Evolutionary conservation across 1,140 invertebrate genomes (phyloP), one percentile per base, ranked within the genome.

Genomic region (Rhyzopertha dominica): DNA sequence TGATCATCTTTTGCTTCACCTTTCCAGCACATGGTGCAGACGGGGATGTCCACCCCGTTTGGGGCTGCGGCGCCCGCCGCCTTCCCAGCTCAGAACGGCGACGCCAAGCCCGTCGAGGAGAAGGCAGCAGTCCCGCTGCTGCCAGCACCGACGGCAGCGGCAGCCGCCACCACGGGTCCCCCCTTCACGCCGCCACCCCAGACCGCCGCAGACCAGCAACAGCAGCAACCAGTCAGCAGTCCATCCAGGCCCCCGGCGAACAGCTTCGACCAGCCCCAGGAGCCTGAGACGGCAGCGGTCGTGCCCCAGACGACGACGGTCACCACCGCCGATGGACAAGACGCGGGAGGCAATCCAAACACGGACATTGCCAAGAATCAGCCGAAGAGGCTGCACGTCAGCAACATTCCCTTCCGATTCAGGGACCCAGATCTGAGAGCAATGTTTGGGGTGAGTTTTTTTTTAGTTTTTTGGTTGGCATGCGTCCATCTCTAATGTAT

Each of bases 371-470:
- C 56, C 2, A 67, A 65, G 35, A 59, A 54, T 45, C 87, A 87
- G 67, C 87, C 86, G 26, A 94, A 92, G 69, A 78, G 87, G 60
- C 79, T 91, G 49, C 91, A 94, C 66, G 93, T 98, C 61, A 98
- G 94, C 65, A 98, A 98, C 77, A 99, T 98, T 79, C 95, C 95
- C 53, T 98, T 99, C 77, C 78, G 94, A 65, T 98, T 97, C 75
- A 81, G 95, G 73, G 95, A 98, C 76, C 92, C 93, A 38, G 95
- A 98, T 74, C 79, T 99, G 44, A 83, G 93, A 69, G 85, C 91
- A 57, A 92, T 98, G 84, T 95, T 98, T 77, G 94, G 93, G 74
- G 95, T 98, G 77, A 84, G 87, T 86, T 58, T n/a, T n/a, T n/a
- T n/a, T n/a, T n/a, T n/a, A n/a, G n/a, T n/a, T n/a, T 49, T 36